A percentile compares a stretch with the other conserved stretches of the same genome.
These are phyloP conservation scores for Luffia ferchaultella DNA, from an alignment of 2,888 invertebrate genomes.

Conservation along the genomic window DNA sequence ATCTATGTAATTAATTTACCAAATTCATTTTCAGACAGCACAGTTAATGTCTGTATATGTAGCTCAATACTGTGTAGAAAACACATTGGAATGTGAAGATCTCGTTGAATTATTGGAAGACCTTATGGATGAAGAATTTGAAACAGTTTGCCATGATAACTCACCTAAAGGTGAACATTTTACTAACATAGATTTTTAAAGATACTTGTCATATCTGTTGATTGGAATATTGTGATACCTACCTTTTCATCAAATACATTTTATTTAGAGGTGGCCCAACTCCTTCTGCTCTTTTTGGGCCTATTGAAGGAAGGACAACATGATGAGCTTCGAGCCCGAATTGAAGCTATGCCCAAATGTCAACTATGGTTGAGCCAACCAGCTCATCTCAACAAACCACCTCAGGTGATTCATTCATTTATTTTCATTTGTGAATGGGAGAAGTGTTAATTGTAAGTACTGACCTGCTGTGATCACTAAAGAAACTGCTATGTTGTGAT, in stretches of 20 bases:
- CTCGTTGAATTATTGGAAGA: constrained; percentile 73
- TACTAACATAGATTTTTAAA: not conserved
- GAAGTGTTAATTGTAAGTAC: no score
- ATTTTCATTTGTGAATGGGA: no score
- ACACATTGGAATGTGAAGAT: constrained; percentile 66
- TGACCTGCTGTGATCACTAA: no score
- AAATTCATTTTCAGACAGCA: constrained; percentile 58
- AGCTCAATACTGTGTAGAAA: constrained; percentile 68
- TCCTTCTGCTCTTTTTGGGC: constrained; percentile 63
- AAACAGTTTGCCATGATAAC: constrained; percentile 75
- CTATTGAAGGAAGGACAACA: constrained; percentile 64
- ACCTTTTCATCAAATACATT: constrained; percentile 1
- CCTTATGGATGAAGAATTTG: constrained; percentile 77
- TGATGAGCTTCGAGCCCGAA: constrained; percentile 62
- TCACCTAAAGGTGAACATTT: constrained; percentile 66
- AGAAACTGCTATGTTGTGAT: no score
- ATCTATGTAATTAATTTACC: no score
- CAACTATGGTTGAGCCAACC: constrained; percentile 67
- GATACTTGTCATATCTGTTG: constrained; percentile 1
- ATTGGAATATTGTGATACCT: not conserved
- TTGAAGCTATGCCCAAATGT: constrained; percentile 67
- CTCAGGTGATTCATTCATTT: constrained; percentile 36
- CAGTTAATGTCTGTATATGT: constrained; percentile 71
- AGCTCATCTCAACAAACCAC: constrained; percentile 39
- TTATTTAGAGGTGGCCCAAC: constrained; percentile 68